phyloP scores from a whole-genome alignment of 2,797 vertebrate genomes.

The Zenarchopterus dispar region DNA sequence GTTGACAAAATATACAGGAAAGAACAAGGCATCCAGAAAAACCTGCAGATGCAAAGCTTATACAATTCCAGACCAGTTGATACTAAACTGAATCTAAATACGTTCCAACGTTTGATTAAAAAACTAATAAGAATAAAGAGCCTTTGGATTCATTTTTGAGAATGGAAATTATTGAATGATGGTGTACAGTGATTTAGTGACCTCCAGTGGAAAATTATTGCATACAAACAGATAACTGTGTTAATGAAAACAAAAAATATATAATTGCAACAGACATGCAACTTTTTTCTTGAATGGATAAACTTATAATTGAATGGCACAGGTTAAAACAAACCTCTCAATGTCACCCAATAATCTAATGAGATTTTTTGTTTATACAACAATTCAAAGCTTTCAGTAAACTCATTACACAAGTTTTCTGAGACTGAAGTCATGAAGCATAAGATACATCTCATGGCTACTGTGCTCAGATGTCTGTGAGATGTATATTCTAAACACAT shows the following conservation, averaged over 20 bases:
- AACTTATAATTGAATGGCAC: not conserved
- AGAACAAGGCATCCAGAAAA: conserved; percentile 24
- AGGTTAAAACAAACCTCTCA: no score
- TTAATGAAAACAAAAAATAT: conserved; percentile 3
- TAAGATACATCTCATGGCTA: no score
- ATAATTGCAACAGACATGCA: not conserved
- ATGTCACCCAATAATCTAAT: no score
- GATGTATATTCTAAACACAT: no score
- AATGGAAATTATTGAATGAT: conserved; percentile 17
- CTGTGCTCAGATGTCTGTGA: no score
- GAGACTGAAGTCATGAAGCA: no score
- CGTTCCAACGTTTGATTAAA: conserved; percentile 16
- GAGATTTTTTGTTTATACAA: no score
- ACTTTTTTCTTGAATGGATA: not conserved
- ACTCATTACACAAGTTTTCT: no score
- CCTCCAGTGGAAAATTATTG: conserved; percentile 71
- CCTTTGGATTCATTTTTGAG: conserved; percentile 14
- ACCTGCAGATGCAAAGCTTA: conserved; percentile 19
- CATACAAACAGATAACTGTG: conserved; percentile 5
- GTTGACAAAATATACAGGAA: not conserved
- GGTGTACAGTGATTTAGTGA: conserved; percentile 63
- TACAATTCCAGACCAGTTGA: not conserved
- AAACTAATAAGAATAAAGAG: conserved; percentile 5
- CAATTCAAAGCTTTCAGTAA: no score
- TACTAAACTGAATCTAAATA: not conserved